Percentiles rank a stretch among this genome's conserved stretches.
Conservation (phyloP, 2,113 vertebrate species). For the Equus quagga region DNA sequence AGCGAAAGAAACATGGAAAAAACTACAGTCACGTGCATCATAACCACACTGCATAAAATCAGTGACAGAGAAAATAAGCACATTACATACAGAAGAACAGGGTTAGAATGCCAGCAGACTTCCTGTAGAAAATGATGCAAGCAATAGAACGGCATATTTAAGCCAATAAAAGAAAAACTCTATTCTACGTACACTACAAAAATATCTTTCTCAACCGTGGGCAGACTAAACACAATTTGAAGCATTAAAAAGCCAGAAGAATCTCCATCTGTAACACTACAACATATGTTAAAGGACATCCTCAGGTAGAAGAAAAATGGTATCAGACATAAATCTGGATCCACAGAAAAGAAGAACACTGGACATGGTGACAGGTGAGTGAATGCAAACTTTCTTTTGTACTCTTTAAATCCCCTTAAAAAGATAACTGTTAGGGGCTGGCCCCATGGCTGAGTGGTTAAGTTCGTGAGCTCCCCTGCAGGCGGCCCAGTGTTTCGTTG, state of each 20-base stretch:
- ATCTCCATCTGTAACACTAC: background rate
- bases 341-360: background rate
- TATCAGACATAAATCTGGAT: background rate
- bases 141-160: background rate
- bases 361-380: background rate
- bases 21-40: background rate
- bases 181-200: background rate
- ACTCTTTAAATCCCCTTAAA: too few relatives aligned
- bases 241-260: background rate
- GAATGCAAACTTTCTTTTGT: background rate
- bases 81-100: background rate
- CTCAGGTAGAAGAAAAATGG: background rate
- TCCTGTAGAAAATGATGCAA: background rate
- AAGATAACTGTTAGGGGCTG: too few relatives aligned
- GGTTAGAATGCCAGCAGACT: background rate
- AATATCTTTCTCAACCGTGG: background rate
- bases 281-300: background rate
- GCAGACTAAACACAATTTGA: background rate
- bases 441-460: too few relatives aligned
- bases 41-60: background rate
- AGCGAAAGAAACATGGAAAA: background rate
- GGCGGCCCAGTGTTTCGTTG: too few relatives aligned
- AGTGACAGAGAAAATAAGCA: background rate
- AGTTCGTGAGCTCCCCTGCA: too few relatives aligned
- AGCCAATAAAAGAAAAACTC: background rate